Evolutionary conservation across 2,113 vertebrate genomes (phyloP).

Genomic region (Varanus salvator): DNA sequence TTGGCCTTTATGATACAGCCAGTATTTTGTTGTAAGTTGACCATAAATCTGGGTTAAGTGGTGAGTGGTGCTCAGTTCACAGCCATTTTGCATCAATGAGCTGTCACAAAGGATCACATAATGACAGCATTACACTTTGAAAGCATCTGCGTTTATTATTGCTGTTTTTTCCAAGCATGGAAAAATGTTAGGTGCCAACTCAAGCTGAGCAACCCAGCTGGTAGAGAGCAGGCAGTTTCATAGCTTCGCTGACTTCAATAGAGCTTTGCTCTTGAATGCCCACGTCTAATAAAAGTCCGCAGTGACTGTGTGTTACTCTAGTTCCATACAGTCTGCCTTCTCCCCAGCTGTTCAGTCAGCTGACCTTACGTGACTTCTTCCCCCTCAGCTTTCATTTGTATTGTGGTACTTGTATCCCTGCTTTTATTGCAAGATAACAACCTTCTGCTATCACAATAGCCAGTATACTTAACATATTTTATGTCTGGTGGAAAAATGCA

Average conservation of each 20-base stretch:
- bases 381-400: not conserved
- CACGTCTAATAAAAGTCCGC: not conserved
- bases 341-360: conserved; percentile 15
- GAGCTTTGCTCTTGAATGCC: not conserved
- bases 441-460: not conserved
- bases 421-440: conserved; percentile 29
- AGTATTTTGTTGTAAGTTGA: not conserved
- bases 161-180: conserved; percentile 30
- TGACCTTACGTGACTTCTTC: not conserved
- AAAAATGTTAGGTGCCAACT: not conserved
- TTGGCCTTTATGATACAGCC: not conserved
- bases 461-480: not conserved
- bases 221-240: conserved; percentile 6
- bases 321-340: not conserved
- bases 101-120: conserved; percentile 5
- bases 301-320: not conserved
- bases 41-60: not conserved
- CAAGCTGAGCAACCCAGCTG: conserved; percentile 30
- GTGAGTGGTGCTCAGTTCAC: not conserved
- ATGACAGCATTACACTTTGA: not conserved
- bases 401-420: not conserved
- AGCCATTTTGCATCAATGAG: conserved; percentile 13
- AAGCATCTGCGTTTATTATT: conserved; percentile 6
- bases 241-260: conserved; percentile 19
- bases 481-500: not conserved